Evolutionary conservation across 2,797 vertebrate genomes (phyloP).

Genomic region (Leptatherina wallacei): DNA sequence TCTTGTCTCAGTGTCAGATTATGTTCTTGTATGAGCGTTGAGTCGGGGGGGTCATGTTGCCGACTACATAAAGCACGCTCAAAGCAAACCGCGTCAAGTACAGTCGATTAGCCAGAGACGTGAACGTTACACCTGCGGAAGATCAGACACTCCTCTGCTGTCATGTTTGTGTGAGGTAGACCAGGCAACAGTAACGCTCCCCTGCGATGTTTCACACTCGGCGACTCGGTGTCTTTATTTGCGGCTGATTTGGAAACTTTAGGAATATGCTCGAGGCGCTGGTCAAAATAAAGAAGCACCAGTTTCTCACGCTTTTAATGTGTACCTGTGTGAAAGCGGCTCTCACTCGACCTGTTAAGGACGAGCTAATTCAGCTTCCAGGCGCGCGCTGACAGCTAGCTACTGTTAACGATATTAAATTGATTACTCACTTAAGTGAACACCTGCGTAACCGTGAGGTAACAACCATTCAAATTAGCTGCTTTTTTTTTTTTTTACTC

Average conservation of each 20-base stretch:
- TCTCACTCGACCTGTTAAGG: conserved; percentile 1
- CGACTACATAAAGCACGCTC: conserved; percentile 16
- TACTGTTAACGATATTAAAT: conserved; percentile 1
- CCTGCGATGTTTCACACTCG: conserved; percentile 59
- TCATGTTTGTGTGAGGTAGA: conserved; percentile 65
- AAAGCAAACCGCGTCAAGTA: conserved; percentile 21
- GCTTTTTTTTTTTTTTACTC: neutral
- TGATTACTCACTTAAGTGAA: conserved; percentile 13
- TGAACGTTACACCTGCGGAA: conserved; percentile 60
- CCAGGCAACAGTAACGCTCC: conserved; percentile 62
- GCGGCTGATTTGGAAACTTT: conserved; percentile 28
- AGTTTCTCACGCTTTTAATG: neutral
- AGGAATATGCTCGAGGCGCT: neutral
- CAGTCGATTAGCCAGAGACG: neutral
- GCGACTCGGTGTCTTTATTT: conserved; percentile 1
- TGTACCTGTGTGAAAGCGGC: neutral
- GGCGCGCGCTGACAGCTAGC: conserved; percentile 29
- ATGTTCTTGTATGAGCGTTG: neutral
- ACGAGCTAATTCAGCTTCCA: conserved; percentile 1
- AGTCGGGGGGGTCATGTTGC: conserved; percentile 25
- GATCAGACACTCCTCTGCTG: conserved; percentile 32
- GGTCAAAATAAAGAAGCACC: neutral
- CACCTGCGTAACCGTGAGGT: conserved; percentile 20
- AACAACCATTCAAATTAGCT: neutral
- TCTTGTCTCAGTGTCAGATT: conserved; percentile 21